Percentiles rank a stretch among this genome's conserved stretches.
Evolutionary conservation across 2,888 invertebrate species (phyloP).

Genomic region (Meloe dianella): DNA sequence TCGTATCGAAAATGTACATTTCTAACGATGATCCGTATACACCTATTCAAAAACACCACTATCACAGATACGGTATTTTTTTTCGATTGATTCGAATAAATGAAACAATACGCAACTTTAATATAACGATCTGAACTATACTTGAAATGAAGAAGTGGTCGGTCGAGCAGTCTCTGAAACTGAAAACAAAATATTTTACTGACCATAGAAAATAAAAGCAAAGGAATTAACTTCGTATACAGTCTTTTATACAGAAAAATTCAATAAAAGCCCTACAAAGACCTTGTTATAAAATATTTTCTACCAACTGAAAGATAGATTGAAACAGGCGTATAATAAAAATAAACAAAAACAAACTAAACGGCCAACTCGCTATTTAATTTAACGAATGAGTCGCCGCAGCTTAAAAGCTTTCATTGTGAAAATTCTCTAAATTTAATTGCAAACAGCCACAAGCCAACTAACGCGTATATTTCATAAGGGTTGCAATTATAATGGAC

Average conservation of each 20-base stretch:
- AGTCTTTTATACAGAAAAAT: slow-evolving; percentile 37
- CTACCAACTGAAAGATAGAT: slow-evolving; percentile 12
- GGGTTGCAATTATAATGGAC: slow-evolving; percentile 5
- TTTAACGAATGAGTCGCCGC: slow-evolving; percentile 10
- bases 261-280: slow-evolving; percentile 33
- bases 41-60: background rate
- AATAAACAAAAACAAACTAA: slow-evolving; percentile 13
- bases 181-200: slow-evolving; percentile 44
- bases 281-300: slow-evolving; percentile 33
- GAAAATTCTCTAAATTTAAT: slow-evolving; percentile 13
- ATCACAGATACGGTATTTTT: no score
- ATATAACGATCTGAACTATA: slow-evolving; percentile 19
- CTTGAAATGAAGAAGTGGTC: background rate
- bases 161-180: slow-evolving; percentile 42
- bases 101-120: slow-evolving; percentile 1
- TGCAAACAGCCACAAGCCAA: background rate
- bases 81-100: background rate
- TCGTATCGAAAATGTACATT: slow-evolving; percentile 2
- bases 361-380: slow-evolving; percentile 14
- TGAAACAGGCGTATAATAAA: background rate
- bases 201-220: slow-evolving; percentile 12
- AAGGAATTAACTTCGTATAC: slow-evolving; percentile 31
- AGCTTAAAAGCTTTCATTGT: slow-evolving; percentile 12
- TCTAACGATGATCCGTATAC: slow-evolving; percentile 3
- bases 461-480: background rate